Percentiles rank a stretch among this genome's conserved stretches.
Evolutionary conservation across 2,888 invertebrate genomes (phyloP).

Genomic region (Vandiemenella viatica): DNA sequence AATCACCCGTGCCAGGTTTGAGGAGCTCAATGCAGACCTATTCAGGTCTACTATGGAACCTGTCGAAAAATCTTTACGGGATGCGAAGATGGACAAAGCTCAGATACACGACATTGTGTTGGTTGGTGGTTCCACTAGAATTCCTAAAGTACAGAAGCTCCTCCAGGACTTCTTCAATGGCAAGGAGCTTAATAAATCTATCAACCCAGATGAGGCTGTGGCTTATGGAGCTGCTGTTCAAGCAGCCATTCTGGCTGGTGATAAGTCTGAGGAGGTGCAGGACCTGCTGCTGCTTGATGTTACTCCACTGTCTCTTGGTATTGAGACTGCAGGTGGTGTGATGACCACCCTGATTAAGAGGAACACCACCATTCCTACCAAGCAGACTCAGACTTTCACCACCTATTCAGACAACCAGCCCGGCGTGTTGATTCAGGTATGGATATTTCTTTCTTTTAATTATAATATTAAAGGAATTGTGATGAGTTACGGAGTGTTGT

Average conservation of each 20-base stretch:
- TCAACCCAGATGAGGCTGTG: constrained; percentile 95
- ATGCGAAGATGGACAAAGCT: constrained; percentile 91
- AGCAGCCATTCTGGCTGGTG: constrained; percentile 80
- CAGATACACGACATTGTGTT: constrained; percentile 81
- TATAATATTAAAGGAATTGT: no score
- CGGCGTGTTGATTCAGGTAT: constrained; percentile 72
- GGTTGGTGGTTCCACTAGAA: constrained; percentile 93
- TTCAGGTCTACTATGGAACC: constrained; percentile 76
- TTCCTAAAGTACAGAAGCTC: constrained; percentile 93
- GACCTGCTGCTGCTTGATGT: constrained; percentile 85
- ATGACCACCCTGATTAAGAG: constrained; percentile 96
- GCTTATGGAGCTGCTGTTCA: constrained; percentile 88
- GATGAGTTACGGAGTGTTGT: no score
- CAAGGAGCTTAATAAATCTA: constrained; percentile 89
- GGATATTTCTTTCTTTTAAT: no score
- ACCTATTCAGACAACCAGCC: constrained; percentile 97
- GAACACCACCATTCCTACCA: constrained; percentile 93
- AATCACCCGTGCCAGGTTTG: constrained; percentile 64
- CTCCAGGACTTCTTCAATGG: constrained; percentile 87
- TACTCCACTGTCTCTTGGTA: constrained; percentile 73
- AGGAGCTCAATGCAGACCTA: constrained; percentile 89
- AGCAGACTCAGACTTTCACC: constrained; percentile 91
- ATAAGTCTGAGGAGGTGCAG: constrained; percentile 44
- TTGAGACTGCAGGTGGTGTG: constrained; percentile 81
- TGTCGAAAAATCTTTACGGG: constrained; percentile 59